A percentile compares a stretch with the other conserved stretches of the same genome.
phyloP scores from a whole-genome alignment of 2,113 vertebrate species.

The Myodes glareolus region DNA sequence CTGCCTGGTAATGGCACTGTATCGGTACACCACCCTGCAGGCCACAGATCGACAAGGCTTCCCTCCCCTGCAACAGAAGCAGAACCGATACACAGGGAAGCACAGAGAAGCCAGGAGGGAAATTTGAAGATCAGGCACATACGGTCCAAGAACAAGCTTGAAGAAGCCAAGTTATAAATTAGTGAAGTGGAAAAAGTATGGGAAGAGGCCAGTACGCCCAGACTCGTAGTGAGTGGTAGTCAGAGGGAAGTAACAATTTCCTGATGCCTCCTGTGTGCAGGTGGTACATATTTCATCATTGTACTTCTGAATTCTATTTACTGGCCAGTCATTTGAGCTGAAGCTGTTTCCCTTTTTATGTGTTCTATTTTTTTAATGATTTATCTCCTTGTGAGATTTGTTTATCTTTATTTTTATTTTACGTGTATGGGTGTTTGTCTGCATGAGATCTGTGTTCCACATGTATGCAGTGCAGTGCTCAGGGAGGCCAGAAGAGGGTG shows the following conservation, averaged over 20 bases:
- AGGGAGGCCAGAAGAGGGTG: not conserved
- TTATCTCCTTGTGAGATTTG: not conserved
- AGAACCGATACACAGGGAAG: not conserved
- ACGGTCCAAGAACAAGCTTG: not conserved
- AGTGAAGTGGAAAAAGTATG: not conserved
- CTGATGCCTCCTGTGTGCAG: too few species aligned
- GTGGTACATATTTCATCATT: not conserved
- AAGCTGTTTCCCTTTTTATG: not conserved
- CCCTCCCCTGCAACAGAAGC: not conserved
- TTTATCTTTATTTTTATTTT: not conserved
- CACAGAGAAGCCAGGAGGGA: not conserved
- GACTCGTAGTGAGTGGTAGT: not conserved
- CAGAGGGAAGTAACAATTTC: not conserved
- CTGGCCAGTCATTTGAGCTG: not conserved
- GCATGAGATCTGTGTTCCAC: not conserved
- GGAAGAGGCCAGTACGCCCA: not conserved
- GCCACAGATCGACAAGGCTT: accelerated
- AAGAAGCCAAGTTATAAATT: not conserved
- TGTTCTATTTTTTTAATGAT: not conserved
- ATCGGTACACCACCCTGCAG: not conserved
- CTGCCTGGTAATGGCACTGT: not conserved
- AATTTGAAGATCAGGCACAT: not conserved
- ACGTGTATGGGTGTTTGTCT: not conserved
- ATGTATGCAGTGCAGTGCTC: too few species aligned
- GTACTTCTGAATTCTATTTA: not conserved